Evolutionary conservation across 2,113 vertebrate genomes (phyloP), one percentile per base, ranked within the genome.

Genomic region (Phyllostomus hastatus): DNA sequence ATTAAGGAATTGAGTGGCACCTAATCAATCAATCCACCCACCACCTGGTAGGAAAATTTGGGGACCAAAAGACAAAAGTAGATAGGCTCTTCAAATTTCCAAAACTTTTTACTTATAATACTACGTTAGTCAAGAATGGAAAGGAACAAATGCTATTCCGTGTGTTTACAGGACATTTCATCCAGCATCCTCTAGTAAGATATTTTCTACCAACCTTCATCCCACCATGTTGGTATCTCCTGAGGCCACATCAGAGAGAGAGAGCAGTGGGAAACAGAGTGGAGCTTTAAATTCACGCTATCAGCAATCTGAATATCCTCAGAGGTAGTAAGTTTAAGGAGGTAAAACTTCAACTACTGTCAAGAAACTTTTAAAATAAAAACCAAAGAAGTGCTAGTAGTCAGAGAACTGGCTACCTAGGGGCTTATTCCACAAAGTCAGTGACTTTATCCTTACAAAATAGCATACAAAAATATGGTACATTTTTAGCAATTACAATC

Each of bases 401-500:
- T 11, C 81, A 28, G 31, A 88, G 12, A 97, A 82, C 22, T 78
- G 79, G 28, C 22, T 46, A 5, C 9, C 9, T 22, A 90, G 33
- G 17, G 43, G 46, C 17, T 84, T 67, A 72, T 17, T 15, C 5
- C 38, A 94, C n/a, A 76, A 57, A 16, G 31, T 92, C 87, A 94
- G 33, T 66, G 16, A 75, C 33, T 95, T 93, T 70, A 50, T 66
- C n/a, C 50, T 97, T 94, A 81, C 4, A 43, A 31, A 67, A 3
- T 54, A 73, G 85, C 46, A 96, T 14, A 8, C 92, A 76, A 95
- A 93, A 94, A 90, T 72, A 9, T 75, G 41, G 72, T 84, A 52
- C 57, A 35, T 28, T 92, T 94, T 94, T 91, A 93, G 72, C 80
- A 88, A 91, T 24, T 94, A 91, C 66, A 91, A 67, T 67, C 54